phyloP scores from a whole-genome alignment of 2,888 invertebrate species.

The Chromoteleia sp. region DNA sequence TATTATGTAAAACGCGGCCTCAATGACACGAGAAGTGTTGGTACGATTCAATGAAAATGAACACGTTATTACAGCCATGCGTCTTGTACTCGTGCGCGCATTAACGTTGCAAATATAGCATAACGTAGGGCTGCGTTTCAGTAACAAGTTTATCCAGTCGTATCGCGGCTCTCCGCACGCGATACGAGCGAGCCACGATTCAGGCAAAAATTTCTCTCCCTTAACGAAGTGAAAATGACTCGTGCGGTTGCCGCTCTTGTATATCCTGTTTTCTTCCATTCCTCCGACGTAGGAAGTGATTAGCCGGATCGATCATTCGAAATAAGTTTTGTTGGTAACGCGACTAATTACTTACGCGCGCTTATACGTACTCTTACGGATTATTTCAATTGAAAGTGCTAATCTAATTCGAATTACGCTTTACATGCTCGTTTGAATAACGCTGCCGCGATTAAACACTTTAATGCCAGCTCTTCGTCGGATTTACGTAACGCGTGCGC shows the following conservation, averaged over 20 bases:
- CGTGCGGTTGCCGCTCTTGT: constrained; percentile 64
- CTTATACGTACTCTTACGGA: constrained; percentile 26
- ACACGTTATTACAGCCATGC: constrained; percentile 46
- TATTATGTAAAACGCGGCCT: constrained; percentile 32
- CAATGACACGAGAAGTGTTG: constrained; percentile 42
- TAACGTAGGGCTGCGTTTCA: constrained; percentile 49
- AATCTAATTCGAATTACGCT: constrained; percentile 35
- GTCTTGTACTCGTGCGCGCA: constrained; percentile 64
- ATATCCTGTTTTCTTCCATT: constrained; percentile 66
- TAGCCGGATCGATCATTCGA: constrained; percentile 63
- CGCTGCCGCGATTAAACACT: constrained; percentile 29
- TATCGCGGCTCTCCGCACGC: constrained; percentile 76
- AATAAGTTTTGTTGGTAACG: constrained; percentile 48
- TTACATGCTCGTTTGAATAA: constrained; percentile 33
- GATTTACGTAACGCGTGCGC: constrained; percentile 40
- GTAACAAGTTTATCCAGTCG: constrained; percentile 75
- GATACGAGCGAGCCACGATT: constrained; percentile 70
- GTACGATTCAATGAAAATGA: constrained; percentile 51
- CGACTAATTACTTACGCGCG: constrained; percentile 41
- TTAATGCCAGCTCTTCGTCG: background rate
- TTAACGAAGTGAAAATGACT: constrained; percentile 79
- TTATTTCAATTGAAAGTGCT: constrained; percentile 43
- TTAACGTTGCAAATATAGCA: constrained; percentile 64
- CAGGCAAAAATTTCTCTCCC: constrained; percentile 77
- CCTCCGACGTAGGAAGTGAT: constrained; percentile 63